A percentile compares a stretch with the other conserved stretches of the same genome.
Evolutionary conservation across 2,888 invertebrate species (phyloP).

Genomic region (Boloria selene): DNA sequence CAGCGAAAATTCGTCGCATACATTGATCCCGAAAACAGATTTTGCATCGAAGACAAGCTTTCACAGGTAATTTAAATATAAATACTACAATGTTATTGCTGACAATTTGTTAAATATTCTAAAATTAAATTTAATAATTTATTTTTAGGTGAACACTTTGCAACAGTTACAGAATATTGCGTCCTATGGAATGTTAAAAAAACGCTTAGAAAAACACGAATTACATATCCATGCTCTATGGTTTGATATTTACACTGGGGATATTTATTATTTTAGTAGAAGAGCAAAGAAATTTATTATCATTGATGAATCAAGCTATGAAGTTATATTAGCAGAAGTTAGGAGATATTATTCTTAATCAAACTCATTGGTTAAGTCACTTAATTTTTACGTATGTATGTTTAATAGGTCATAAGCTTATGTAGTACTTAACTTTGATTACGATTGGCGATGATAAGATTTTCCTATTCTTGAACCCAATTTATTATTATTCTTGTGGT

Average conservation of each 20-base stretch:
- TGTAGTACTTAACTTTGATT: no score
- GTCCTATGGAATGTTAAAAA: conserved; percentile 94
- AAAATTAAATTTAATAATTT: not conserved
- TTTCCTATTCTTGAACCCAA: no score
- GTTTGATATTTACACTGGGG: conserved; percentile 98
- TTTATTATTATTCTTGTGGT: no score
- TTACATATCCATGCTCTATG: conserved; percentile 96
- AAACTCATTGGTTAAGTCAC: not conserved
- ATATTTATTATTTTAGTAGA: conserved; percentile 96
- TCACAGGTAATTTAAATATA: conserved; percentile 87
- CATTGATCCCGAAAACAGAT: conserved; percentile 95
- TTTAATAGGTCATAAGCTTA: no score
- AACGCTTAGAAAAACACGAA: conserved; percentile 89
- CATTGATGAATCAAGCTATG: conserved; percentile 91
- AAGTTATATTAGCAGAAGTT: conserved; percentile 88
- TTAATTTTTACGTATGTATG: not conserved
- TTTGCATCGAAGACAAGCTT: conserved; percentile 94
- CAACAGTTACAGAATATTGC: conserved; percentile 96
- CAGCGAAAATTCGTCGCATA: conserved; percentile 94
- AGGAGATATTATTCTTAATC: conserved; percentile 88
- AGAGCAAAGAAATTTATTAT: conserved; percentile 92
- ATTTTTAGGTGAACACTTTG: conserved; percentile 90
- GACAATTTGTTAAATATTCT: no score
- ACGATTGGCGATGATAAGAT: no score
- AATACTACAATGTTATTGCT: not conserved